These are phyloP conservation scores for Poeciliopsis infans DNA, from an alignment of 2,797 vertebrate species.

Conservation along the genomic window DNA sequence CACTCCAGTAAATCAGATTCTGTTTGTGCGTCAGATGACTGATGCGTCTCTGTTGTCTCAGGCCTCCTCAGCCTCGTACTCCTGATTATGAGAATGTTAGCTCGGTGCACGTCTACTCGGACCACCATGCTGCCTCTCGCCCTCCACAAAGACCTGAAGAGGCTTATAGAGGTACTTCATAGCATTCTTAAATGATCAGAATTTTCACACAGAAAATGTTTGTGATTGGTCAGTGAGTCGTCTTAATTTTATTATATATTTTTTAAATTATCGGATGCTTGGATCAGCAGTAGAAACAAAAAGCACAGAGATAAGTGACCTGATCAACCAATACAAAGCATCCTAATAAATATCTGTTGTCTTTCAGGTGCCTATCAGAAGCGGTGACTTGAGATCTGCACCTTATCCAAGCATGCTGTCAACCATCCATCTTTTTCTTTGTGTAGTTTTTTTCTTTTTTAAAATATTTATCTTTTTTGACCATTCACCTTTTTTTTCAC, in stretches of 20 bases:
- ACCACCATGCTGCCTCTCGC: conserved; percentile 67
- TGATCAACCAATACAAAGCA: neutral
- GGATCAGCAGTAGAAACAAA: neutral
- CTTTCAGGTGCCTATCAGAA: conserved; percentile 90
- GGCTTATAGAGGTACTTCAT: conserved; percentile 74
- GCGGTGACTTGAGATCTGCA: conserved; percentile 82
- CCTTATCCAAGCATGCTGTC: conserved; percentile 51
- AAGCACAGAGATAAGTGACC: too few species aligned
- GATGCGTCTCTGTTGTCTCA: conserved; percentile 28
- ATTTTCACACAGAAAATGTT: neutral
- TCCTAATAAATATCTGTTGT: conserved; percentile 49
- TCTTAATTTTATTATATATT: neutral
- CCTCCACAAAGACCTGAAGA: conserved; percentile 77
- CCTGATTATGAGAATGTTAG: conserved; percentile 82
- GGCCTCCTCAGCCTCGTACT: conserved; percentile 75
- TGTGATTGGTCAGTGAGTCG: neutral
- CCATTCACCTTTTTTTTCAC: conserved; percentile 50
- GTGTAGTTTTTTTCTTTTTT: conserved; percentile 17
- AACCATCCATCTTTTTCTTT: conserved; percentile 36
- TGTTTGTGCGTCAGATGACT: too few species aligned
- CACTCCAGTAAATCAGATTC: neutral
- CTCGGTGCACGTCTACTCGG: conserved; percentile 71
- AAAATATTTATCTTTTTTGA: conserved; percentile 45
- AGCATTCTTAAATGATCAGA: too few species aligned
- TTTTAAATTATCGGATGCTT: neutral